phyloP scores from a whole-genome alignment of 2,888 invertebrate genomes.

The Thysanoteuthis rhombus region DNA sequence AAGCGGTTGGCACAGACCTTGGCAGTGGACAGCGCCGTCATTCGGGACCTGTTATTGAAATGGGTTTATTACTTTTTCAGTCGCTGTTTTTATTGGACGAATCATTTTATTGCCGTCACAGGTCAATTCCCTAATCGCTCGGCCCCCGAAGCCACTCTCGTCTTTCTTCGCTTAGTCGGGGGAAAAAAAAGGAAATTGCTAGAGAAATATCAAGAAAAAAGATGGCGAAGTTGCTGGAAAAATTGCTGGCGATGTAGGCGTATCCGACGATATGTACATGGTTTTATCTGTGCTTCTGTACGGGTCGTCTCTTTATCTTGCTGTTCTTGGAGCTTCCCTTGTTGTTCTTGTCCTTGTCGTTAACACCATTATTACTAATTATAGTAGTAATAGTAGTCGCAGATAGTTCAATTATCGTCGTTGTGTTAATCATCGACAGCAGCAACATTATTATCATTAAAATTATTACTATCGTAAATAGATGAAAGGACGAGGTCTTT shows the following conservation, averaged over 20 bases:
- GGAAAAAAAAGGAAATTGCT: neutral
- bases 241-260: neutral
- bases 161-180: neutral
- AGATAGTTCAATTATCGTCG: too few relatives aligned
- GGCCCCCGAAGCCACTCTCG: neutral
- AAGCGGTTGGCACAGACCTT: neutral
- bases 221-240: neutral
- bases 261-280: too few relatives aligned
- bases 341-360: too few relatives aligned
- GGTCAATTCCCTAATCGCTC: constrained; percentile 12
- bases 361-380: too few relatives aligned
- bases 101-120: constrained; percentile 12
- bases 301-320: too few relatives aligned
- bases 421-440: too few relatives aligned
- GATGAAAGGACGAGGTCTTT: too few relatives aligned
- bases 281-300: too few relatives aligned
- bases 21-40: neutral
- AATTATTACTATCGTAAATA: too few relatives aligned
- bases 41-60: neutral
- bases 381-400: too few relatives aligned
- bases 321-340: too few relatives aligned
- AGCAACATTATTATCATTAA: too few relatives aligned
- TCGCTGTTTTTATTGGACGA: constrained; percentile 12
- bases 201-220: neutral
- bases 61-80: neutral